Evolutionary conservation across 1,140 invertebrate genomes (phyloP), one percentile per base, ranked within the genome.

Genomic region (Cardiocondyla obscurior): DNA sequence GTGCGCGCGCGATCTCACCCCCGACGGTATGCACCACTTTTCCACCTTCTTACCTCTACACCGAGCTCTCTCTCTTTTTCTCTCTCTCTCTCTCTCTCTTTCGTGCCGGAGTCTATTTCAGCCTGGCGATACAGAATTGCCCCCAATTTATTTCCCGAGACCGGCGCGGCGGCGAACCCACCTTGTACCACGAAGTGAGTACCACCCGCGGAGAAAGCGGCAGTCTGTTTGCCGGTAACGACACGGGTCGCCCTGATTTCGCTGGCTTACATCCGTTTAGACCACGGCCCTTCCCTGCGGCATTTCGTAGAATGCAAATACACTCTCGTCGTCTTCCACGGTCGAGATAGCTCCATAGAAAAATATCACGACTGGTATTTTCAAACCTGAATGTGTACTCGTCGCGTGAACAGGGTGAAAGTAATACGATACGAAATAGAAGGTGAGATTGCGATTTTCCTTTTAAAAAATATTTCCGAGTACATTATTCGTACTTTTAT

Each of bases 181-280:
- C 46, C 74, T 79, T 69, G 74, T 79, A 79, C 46, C 74, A 42
- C 46, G 33, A 67, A 79, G 74, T 69, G 33, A 16, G 42, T 76
- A 76, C 42, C 73, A 76, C 58, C 73, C 58, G 33, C 62, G 46
- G 36, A 69, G 62, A 79, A 79, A 69, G 62, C 74, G 33, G 60
- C 62, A 65, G 73, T 76, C 73, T 76, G 58, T 76, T 76, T 76
- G 73, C 73, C 73, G 44, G 58, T 76, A 76, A 76, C 58, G 73
- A 76, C 42, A 36, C 73, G 58, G 58, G 3, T 65, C 58, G 58
- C 42, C 58, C 58, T 64, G 72, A 30, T 49, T 65, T 39, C 58
- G 12, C 30, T 12, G 28, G 51, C 58, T 76, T 76, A 65, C 42
- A 76, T 76, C 42, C 73, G 53, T 36, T 30, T 28, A 55, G 28